These are phyloP conservation scores for Orthonychiurus folsomi DNA, from an alignment of 2,888 invertebrate species.

Conservation along the genomic window DNA sequence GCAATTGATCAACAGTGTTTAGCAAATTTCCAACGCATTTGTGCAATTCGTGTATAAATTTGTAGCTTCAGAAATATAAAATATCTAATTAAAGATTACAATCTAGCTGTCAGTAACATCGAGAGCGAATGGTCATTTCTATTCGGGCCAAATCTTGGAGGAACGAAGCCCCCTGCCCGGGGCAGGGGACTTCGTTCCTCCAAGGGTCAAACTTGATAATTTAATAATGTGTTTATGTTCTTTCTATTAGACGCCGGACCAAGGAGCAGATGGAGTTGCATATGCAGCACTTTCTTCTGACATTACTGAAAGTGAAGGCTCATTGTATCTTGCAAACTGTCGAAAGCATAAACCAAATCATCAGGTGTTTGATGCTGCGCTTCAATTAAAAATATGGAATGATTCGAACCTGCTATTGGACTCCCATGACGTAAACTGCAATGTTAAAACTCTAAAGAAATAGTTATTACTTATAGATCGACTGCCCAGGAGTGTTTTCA, in stretches of 20 bases:
- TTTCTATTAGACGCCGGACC: slow-evolving; percentile 56
- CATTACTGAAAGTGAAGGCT: slow-evolving; percentile 46
- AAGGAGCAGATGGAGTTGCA: slow-evolving; percentile 70
- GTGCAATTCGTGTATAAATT: too few relatives aligned
- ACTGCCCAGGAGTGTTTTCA: background rate
- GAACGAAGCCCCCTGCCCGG: too few relatives aligned
- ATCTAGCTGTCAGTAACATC: too few relatives aligned
- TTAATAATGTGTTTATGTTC: background rate
- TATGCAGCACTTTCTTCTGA: slow-evolving; percentile 65
- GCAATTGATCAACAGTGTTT: too few relatives aligned
- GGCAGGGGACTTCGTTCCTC: too few relatives aligned
- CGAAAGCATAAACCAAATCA: slow-evolving; percentile 23
- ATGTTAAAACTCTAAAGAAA: too few relatives aligned
- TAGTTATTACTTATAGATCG: too few relatives aligned
- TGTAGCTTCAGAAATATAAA: too few relatives aligned
- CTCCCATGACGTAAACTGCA: background rate
- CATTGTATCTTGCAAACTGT: slow-evolving; percentile 30
- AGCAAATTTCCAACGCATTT: too few relatives aligned
- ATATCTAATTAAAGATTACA: too few relatives aligned
- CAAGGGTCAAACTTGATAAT: background rate
- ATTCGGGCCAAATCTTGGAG: background rate
- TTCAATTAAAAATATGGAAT: slow-evolving; percentile 31
- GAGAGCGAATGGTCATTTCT: too few relatives aligned
- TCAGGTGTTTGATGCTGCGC: slow-evolving; percentile 21
- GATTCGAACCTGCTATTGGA: slow-evolving; percentile 20